These are phyloP conservation scores for Artemia franciscana DNA, from an alignment of 1,140 invertebrate species.

Conservation along the genomic window DNA sequence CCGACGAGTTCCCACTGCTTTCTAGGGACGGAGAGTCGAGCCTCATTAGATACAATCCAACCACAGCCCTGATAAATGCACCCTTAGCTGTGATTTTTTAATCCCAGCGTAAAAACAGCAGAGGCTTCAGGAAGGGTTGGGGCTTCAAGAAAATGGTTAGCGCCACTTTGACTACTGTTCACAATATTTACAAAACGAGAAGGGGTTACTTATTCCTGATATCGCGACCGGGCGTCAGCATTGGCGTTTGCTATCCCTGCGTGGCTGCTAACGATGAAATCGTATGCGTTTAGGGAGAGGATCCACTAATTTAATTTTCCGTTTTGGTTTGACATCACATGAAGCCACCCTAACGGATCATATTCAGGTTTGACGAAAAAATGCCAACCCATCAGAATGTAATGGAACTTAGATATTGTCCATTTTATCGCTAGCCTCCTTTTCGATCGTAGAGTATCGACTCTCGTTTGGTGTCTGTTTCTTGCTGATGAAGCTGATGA, in stretches of 20 bases:
- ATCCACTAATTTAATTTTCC: background rate
- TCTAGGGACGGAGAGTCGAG: no score
- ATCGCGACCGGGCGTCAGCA: background rate
- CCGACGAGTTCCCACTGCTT: no score
- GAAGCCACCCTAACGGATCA: background rate
- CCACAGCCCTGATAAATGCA: no score
- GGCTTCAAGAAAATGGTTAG: no score
- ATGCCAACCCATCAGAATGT: no score
- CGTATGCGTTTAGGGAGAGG: background rate
- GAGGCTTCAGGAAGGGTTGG: no score
- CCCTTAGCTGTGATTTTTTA: no score
- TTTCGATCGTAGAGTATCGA: slow-evolving; percentile 19
- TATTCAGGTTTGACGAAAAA: background rate
- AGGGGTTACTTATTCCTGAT: no score
- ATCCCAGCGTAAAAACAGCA: no score
- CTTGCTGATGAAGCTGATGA: slow-evolving; percentile 22
- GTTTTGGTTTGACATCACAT: background rate
- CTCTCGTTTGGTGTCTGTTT: slow-evolving; percentile 16
- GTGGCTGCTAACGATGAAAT: background rate
- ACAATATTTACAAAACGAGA: no score
- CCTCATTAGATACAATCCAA: no score
- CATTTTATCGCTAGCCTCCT: slow-evolving; percentile 22
- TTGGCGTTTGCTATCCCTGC: background rate
- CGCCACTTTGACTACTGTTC: no score
- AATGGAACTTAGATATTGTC: slow-evolving; percentile 17